Evolutionary conservation across 2,888 invertebrate genomes (phyloP), one percentile per base, ranked within the genome.

Genomic region (Ochropacha duplaris): DNA sequence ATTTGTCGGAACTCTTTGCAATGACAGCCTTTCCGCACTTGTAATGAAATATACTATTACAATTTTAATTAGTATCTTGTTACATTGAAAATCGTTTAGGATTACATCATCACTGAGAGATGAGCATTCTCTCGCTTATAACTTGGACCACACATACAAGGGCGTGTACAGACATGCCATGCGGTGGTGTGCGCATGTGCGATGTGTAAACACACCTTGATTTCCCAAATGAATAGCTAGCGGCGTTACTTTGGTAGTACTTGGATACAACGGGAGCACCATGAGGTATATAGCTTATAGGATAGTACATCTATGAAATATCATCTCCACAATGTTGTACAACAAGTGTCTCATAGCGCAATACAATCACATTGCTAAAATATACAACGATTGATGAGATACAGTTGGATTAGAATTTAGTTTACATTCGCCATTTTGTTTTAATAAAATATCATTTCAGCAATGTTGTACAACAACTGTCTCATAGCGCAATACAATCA

Each of bases 221-320:
- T 84, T 84, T 84, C 84, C 84, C 84, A 79, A 77, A 78, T 78
- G 84, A 74, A 74, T 79, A 60, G 76, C 72, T 19, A 9, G 16
- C 74, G 54, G 76, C 66, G 59, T 36, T 65, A 65, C 67, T 65
- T 63, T 56, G 59, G 57, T 54, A 52, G 16, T 19, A 12, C 34
- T 19, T 22, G 31, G 1, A 22, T 16, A 9, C 9, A 51, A n/a
- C n/a, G n/a, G 0, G 16, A 19, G 28, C 5, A 36, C n/a, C n/a
- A n/a, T n/a, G 14, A 4, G 6, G 2, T 5, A 14, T 34, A 34
- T 34, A 4, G 4, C 14, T 4, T 31, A 31, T 4, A 36, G n/a
- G n/a, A 36, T 34, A 3, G 11, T 34, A 12, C 4, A 36, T 9
- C 2, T 1, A n/a, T n/a, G 1, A 36, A 36, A 36, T 36, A 36